Evolutionary conservation across 2,888 invertebrate species (phyloP), one percentile per base, ranked within the genome.

Genomic region (Drosophila bunnanda): DNA sequence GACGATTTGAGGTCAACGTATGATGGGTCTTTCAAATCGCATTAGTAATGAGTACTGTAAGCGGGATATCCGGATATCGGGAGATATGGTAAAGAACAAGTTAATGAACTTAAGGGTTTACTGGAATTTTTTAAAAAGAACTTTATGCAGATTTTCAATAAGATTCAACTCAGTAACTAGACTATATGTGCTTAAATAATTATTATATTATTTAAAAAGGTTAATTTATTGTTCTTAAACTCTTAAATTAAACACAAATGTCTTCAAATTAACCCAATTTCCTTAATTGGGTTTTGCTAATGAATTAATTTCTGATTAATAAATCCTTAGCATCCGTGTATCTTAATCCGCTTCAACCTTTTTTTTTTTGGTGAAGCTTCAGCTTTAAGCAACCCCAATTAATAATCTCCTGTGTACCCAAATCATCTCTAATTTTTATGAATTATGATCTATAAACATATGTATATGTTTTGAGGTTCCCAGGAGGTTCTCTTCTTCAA

Each of bases 271-370:
- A 50, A 1, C 13, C 20, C 32, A 50, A 50, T 50, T 50, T 50
- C 9, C 20, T 22, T 50, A 32, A 50, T 50, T 2, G 15, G 0
- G 15, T 0, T 4, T 32, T 32, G 5, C 32, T 50, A 50, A 50
- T 50, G 50, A 50, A 50, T 50, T 50, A 32, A 50, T 32, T 50
- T 32, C 32, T 50, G 17, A 50, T 50, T 50, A 20, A 50, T 50
- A 50, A 50, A 50, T 50, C 50, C 50, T 50, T 32, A 1, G 20
- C 48, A 17, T n/a, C 15, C 36, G 54, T n/a, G 12, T 55, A 15
- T 61, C 57, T 61, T 61, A 65, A 50, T 65, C 64, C 64, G 62
- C 64, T 62, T 62, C 34, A 50, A 62, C 64, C n/a, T n/a, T n/a
- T 50, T 43, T 46, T 15, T 8, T 52, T 36, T 4, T n/a, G 22